A percentile compares a stretch with the other conserved stretches of the same genome.
Evolutionary conservation across 2,888 invertebrate genomes (phyloP).

Genomic region (Drosophila paranaensis): DNA sequence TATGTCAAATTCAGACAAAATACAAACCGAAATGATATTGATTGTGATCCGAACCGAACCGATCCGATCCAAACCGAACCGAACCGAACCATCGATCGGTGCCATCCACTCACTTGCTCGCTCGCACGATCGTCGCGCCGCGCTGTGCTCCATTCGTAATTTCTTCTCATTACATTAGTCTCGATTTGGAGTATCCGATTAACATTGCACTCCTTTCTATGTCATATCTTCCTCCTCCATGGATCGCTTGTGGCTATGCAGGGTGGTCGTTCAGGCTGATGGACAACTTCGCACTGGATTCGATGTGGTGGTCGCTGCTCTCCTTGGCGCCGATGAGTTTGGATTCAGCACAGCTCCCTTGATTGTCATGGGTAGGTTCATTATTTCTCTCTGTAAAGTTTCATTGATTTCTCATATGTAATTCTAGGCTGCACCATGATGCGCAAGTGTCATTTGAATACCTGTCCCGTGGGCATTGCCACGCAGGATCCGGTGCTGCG

Average conservation of each 20-base stretch:
- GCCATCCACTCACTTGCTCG: constrained; percentile 71
- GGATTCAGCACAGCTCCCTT: constrained; percentile 99
- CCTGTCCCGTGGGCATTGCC: constrained; percentile 99
- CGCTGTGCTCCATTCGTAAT: constrained; percentile 84
- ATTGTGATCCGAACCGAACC: constrained; percentile 31
- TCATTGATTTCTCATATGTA: neutral
- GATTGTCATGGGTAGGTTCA: constrained; percentile 92
- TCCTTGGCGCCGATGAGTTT: constrained; percentile 99
- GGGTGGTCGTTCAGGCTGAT: constrained; percentile 98
- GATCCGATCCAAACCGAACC: constrained; percentile 22
- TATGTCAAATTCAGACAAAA: constrained; percentile 38
- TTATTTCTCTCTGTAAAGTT: too few relatives aligned
- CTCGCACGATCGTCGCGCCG: constrained; percentile 79
- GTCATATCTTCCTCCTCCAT: constrained; percentile 67
- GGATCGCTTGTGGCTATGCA: constrained; percentile 66
- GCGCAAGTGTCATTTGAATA: constrained; percentile 99
- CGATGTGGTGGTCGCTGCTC: constrained; percentile 97
- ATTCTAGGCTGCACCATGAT: constrained; percentile 97
- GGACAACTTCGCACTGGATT: constrained; percentile 98
- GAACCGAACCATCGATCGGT: constrained; percentile 52
- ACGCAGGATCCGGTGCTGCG: constrained; percentile 98
- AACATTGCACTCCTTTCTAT: constrained; percentile 78
- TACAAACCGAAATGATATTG: constrained; percentile 33
- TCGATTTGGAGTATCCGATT: constrained; percentile 51
- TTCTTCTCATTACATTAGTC: constrained; percentile 79